These are phyloP conservation scores for Aphelinus atriplicis DNA, from an alignment of 1,140 invertebrate species.

Conservation along the genomic window DNA sequence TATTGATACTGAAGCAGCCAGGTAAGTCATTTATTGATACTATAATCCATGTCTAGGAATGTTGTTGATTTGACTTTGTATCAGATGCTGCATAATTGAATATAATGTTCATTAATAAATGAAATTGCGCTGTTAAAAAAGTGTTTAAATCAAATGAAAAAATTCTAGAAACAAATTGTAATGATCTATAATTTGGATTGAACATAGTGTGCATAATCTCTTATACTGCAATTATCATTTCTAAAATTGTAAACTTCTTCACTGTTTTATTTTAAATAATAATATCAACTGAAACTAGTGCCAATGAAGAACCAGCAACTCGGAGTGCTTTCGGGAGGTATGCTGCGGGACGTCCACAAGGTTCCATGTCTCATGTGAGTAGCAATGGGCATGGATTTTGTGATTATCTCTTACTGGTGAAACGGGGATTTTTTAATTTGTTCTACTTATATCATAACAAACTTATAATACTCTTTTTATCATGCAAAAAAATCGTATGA, in stretches of 20 bases:
- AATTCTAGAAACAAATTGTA: too few relatives aligned
- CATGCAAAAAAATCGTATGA: neutral
- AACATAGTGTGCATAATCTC: too few relatives aligned
- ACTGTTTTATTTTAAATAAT: neutral
- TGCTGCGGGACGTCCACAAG: constrained; percentile 70
- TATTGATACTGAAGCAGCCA: neutral
- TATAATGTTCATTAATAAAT: neutral
- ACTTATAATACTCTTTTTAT: neutral
- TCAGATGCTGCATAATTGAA: too few relatives aligned
- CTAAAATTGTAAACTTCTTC: too few relatives aligned
- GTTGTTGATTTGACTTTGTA: neutral
- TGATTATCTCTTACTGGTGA: too few relatives aligned
- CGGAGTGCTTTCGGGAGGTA: constrained; percentile 68
- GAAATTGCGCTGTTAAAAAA: constrained; percentile 1
- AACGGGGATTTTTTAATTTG: too few relatives aligned
- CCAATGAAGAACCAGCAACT: constrained; percentile 44
- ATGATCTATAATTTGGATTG: too few relatives aligned
- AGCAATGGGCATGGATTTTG: constrained; percentile 22
- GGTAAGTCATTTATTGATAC: too few relatives aligned
- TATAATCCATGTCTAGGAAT: too few relatives aligned
- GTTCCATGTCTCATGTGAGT: constrained; percentile 74
- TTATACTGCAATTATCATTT: too few relatives aligned
- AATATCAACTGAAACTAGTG: constrained; percentile 45
- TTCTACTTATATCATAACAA: neutral
- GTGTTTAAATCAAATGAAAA: constrained; percentile 26